A percentile compares a stretch with the other conserved stretches of the same genome.
Conservation (phyloP, 2,113 vertebrate genomes). For the Salvelinus alpinus region DNA sequence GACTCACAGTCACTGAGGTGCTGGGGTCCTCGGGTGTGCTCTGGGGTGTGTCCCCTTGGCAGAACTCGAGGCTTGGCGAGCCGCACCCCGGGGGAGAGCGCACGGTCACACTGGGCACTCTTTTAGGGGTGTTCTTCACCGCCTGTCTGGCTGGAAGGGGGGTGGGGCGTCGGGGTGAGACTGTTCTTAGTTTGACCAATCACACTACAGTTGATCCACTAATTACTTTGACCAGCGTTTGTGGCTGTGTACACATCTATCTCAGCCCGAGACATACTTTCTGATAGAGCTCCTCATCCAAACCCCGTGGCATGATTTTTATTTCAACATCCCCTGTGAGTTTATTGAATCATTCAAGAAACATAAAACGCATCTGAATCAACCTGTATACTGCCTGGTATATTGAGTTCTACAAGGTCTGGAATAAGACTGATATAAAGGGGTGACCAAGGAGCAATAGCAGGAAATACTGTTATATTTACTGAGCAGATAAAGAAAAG, state of each 20-base stretch:
- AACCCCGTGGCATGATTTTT: too few relatives aligned
- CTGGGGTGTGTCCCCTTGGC: slow-evolving; percentile 80
- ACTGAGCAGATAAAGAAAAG: too few relatives aligned
- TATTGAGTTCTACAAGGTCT: too few relatives aligned
- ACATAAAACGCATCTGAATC: not conserved
- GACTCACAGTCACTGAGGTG: slow-evolving; percentile 66
- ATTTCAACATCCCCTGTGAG: not conserved
- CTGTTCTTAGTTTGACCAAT: slow-evolving; percentile 21
- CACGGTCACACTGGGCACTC: slow-evolving; percentile 79
- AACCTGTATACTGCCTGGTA: too few relatives aligned
- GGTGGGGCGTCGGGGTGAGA: slow-evolving; percentile 6
- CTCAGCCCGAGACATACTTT: not conserved
- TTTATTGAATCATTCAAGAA: not conserved
- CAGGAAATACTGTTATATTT: too few relatives aligned
- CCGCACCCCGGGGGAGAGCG: slow-evolving; percentile 83
- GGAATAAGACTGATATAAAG: too few relatives aligned
- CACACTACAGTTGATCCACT: slow-evolving; percentile 10
- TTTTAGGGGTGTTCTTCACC: slow-evolving; percentile 86
- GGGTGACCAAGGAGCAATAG: too few relatives aligned
- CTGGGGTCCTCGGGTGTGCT: slow-evolving; percentile 76
- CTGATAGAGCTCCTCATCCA: too few relatives aligned
- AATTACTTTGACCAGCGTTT: not conserved
- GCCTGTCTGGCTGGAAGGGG: slow-evolving; percentile 86
- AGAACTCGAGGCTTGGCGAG: slow-evolving; percentile 85
- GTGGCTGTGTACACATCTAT: not conserved